phyloP scores from a whole-genome alignment of 2,888 invertebrate species.

The Agrotis segetum region DNA sequence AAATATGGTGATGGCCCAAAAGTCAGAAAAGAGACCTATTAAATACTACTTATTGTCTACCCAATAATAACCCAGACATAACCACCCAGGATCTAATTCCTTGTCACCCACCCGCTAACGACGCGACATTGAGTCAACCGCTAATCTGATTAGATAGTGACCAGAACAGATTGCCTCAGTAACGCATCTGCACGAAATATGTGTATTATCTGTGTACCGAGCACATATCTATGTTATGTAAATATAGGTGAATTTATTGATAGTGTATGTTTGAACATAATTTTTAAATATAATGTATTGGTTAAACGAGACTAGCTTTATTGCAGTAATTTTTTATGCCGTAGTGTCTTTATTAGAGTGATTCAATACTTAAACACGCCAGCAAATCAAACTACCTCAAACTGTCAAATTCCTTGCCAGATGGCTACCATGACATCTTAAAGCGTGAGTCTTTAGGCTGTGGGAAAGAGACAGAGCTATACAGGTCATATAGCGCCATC shows the following conservation, averaged over 20 bases:
- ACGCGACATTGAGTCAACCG: constrained; percentile 57
- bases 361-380: neutral
- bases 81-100: constrained; percentile 16
- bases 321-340: constrained; percentile 17
- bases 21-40: too few species aligned
- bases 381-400: too few species aligned
- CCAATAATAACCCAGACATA: neutral
- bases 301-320: neutral
- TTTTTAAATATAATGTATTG: neutral
- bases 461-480: too few species aligned
- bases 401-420: too few species aligned
- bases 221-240: constrained; percentile 30
- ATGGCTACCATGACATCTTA: too few species aligned
- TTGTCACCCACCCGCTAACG: constrained; percentile 16
- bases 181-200: constrained; percentile 44
- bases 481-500: too few species aligned
- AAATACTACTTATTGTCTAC: neutral
- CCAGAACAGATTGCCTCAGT: constrained; percentile 58
- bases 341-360: neutral
- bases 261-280: neutral
- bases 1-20: too few species aligned
- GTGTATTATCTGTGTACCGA: constrained; percentile 28
- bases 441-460: too few species aligned
- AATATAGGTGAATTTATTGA: constrained; percentile 10
- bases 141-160: constrained; percentile 71